Conservation (phyloP, 35 echinoderm and acorn worm genomes). For the Lytechinus variegatus region DNA sequence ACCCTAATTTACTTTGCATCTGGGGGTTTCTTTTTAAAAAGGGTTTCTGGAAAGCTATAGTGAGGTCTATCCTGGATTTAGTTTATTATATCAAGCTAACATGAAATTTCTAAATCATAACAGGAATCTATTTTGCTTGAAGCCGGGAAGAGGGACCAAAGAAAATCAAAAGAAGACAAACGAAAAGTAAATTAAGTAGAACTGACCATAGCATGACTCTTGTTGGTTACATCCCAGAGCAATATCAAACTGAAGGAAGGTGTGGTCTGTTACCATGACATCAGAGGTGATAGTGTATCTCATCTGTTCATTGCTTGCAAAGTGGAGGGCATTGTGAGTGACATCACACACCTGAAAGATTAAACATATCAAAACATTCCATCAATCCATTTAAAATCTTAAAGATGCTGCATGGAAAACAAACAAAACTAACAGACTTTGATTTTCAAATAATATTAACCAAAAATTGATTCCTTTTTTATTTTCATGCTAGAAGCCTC, state of each 20-base stretch:
- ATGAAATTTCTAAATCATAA: background rate
- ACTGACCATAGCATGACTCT: conserved; percentile 82
- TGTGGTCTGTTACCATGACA: conserved; percentile 80
- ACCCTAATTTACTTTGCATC: too few species aligned
- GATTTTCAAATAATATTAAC: too few species aligned
- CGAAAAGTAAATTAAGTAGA: background rate
- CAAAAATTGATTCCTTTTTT: too few species aligned
- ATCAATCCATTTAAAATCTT: background rate
- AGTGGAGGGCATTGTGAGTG: conserved; percentile 74
- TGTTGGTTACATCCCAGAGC: conserved; percentile 75
- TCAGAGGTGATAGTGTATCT: conserved; percentile 86
- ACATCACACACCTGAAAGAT: conserved; percentile 85
- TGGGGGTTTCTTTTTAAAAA: too few species aligned
- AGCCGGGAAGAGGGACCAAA: background rate
- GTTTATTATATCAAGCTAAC: too few species aligned
- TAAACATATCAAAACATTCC: background rate
- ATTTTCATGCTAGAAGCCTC: too few species aligned
- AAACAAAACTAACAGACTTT: too few species aligned
- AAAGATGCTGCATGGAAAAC: too few species aligned
- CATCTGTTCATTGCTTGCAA: conserved; percentile 79
- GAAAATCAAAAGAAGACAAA: background rate
- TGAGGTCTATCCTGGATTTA: too few species aligned
- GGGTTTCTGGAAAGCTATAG: too few species aligned
- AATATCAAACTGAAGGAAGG: conserved; percentile 91
- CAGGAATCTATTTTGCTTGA: background rate